Evolutionary conservation across 2,888 invertebrate genomes (phyloP).

Genomic region (Cataglyphis livida): DNA sequence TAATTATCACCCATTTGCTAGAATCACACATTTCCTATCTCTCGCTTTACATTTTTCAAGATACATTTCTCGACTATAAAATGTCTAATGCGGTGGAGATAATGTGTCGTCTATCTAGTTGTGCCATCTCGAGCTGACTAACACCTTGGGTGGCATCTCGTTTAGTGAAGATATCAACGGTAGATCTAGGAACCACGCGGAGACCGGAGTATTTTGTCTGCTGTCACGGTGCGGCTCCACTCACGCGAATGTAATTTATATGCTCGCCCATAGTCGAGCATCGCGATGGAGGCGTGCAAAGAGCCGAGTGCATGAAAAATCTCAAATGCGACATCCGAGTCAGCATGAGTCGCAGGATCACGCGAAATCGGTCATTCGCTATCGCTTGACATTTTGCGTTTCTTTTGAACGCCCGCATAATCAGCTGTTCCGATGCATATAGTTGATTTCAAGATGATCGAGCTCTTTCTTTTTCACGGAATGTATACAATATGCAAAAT

Average conservation of each 20-base stretch:
- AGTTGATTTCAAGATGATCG: background rate
- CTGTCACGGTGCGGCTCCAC: constrained; percentile 74
- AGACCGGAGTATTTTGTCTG: constrained; percentile 77
- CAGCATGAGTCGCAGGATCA: constrained; percentile 43
- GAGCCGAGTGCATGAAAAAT: constrained; percentile 39
- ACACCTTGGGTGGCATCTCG: constrained; percentile 84
- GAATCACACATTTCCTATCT: constrained; percentile 72
- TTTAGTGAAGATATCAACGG: constrained; percentile 80
- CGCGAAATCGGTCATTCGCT: constrained; percentile 19
- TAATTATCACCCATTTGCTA: constrained; percentile 80
- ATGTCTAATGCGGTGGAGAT: constrained; percentile 80
- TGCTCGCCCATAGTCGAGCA: constrained; percentile 69
- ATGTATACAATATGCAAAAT: background rate
- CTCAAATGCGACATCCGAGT: constrained; percentile 28
- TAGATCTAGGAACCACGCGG: constrained; percentile 75
- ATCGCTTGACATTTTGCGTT: constrained; percentile 22
- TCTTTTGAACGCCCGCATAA: background rate
- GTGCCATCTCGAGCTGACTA: constrained; percentile 80
- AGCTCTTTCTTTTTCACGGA: background rate
- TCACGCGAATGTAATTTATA: constrained; percentile 75
- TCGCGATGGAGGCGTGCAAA: constrained; percentile 47
- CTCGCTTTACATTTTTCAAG: constrained; percentile 46
- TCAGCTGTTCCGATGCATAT: background rate
- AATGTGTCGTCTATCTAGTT: constrained; percentile 76
- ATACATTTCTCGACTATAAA: constrained; percentile 70